Percentiles rank a stretch among this genome's conserved stretches.
phyloP scores from a whole-genome alignment of 2,888 invertebrate species.

The Hirtodrosophila trivittata region DNA sequence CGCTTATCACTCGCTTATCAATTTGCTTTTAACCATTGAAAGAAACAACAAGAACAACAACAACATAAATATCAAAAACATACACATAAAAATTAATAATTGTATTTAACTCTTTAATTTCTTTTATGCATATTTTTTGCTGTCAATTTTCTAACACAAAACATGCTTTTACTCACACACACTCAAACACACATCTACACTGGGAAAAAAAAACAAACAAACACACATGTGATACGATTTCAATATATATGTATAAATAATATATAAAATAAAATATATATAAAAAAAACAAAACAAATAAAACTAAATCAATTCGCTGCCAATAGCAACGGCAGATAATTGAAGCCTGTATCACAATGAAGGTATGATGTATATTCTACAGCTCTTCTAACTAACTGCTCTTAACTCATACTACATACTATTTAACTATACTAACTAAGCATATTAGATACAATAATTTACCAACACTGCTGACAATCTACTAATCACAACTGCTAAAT shows the following conservation, averaged over 20 bases:
- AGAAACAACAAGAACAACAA: slow-evolving; percentile 25
- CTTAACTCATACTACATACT: slow-evolving; percentile 25
- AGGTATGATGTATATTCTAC: slow-evolving; percentile 87
- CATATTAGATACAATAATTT: slow-evolving; percentile 8
- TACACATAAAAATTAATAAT: slow-evolving; percentile 53
- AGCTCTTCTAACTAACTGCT: slow-evolving; percentile 42
- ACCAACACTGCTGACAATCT: slow-evolving; percentile 5
- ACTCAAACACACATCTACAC: slow-evolving; percentile 53
- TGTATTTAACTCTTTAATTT: slow-evolving; percentile 64
- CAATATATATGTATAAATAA: slow-evolving; percentile 31
- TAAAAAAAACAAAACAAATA: slow-evolving; percentile 35
- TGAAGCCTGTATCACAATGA: slow-evolving; percentile 96
- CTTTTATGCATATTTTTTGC: slow-evolving; percentile 66
- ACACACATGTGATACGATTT: slow-evolving; percentile 54
- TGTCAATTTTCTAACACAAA: slow-evolving; percentile 60
- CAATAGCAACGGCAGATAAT: slow-evolving; percentile 91
- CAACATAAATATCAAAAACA: slow-evolving; percentile 37
- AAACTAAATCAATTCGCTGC: slow-evolving; percentile 84
- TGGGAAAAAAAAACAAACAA: slow-evolving; percentile 24
- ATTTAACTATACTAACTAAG: slow-evolving; percentile 40
- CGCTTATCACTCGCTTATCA: slow-evolving; percentile 44
- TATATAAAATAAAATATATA: slow-evolving; percentile 53
- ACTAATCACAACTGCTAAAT: slow-evolving; percentile 50
- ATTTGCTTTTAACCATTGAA: slow-evolving; percentile 15
- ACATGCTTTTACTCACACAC: slow-evolving; percentile 57